Conservation (phyloP, 2,888 invertebrate genomes). For the Scaptomyza parva region DNA sequence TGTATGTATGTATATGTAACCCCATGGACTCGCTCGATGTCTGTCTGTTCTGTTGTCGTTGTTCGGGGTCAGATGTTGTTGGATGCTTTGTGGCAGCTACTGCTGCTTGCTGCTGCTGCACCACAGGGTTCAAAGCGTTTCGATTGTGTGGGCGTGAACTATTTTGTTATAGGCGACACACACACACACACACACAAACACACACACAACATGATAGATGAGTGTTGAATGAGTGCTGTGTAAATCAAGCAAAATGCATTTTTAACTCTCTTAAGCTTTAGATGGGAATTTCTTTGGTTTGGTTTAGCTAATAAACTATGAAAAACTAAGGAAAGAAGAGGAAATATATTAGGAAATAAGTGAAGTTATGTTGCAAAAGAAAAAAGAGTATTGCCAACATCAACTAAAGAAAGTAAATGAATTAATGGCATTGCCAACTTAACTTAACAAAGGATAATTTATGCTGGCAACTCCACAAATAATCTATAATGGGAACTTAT, state of each 20-base stretch:
- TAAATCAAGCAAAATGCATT: constrained; percentile 26
- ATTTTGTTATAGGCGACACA: constrained; percentile 10
- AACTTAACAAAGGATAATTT: background rate
- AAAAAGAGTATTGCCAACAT: no score
- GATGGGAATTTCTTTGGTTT: background rate
- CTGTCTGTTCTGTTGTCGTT: constrained; percentile 21
- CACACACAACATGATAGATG: constrained; percentile 38
- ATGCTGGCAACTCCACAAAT: background rate
- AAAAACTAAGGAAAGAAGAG: background rate
- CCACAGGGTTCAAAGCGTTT: constrained; percentile 57
- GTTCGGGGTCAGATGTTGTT: constrained; percentile 49
- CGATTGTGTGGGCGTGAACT: constrained; percentile 63
- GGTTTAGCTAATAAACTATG: background rate
- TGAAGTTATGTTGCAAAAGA: no score
- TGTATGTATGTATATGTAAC: background rate
- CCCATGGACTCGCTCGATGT: constrained; percentile 8
- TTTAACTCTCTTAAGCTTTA: background rate
- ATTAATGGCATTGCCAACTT: background rate
- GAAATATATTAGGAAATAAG: background rate
- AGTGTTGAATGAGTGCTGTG: constrained; percentile 27
- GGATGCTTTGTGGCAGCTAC: background rate
- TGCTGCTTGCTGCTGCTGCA: no score
- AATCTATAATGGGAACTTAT: no score
- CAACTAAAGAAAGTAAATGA: background rate
- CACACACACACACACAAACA: constrained; percentile 2